Conservation (phyloP, 2,888 invertebrate species). For the Hyposoter didymator region DNA sequence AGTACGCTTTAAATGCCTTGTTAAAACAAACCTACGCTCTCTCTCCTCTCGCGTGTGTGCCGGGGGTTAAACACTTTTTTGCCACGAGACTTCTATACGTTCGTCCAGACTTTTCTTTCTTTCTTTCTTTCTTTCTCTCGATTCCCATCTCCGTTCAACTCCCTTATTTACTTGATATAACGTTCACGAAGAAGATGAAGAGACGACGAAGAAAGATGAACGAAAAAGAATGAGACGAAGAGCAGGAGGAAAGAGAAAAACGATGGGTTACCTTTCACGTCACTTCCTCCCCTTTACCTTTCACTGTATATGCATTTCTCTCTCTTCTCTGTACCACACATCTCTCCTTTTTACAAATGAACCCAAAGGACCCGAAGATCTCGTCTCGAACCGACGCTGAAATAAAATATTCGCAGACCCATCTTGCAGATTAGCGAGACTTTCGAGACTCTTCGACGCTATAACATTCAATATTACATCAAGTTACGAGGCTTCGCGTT, state of each 20-base stretch:
- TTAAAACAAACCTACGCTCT: conserved; percentile 84
- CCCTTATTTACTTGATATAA: conserved; percentile 54
- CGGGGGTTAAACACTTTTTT: conserved; percentile 63
- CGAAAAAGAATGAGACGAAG: conserved; percentile 33
- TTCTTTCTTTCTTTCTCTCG: conserved; percentile 35
- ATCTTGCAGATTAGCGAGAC: conserved; percentile 27
- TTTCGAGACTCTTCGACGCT: not conserved
- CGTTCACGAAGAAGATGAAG: conserved; percentile 57
- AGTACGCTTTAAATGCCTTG: conserved; percentile 84
- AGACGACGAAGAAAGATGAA: conserved; percentile 22
- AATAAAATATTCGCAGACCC: conserved; percentile 21
- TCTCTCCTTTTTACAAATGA: conserved; percentile 57
- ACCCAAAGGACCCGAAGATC: conserved; percentile 53
- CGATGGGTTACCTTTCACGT: conserved; percentile 51
- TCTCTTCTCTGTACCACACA: conserved; percentile 41
- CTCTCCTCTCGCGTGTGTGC: conserved; percentile 58
- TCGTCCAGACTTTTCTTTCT: conserved; percentile 15
- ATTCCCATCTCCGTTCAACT: conserved; percentile 44
- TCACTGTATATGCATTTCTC: not conserved
- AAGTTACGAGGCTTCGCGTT: not conserved
- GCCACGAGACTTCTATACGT: conserved; percentile 51
- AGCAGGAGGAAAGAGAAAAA: conserved; percentile 40
- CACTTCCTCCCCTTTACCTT: conserved; percentile 35
- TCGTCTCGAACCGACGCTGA: not conserved
- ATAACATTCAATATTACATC: conserved; percentile 46